Base-by-base conservation (phyloP, 1,140 invertebrate species). In the Heliconius nattereri region DNA sequence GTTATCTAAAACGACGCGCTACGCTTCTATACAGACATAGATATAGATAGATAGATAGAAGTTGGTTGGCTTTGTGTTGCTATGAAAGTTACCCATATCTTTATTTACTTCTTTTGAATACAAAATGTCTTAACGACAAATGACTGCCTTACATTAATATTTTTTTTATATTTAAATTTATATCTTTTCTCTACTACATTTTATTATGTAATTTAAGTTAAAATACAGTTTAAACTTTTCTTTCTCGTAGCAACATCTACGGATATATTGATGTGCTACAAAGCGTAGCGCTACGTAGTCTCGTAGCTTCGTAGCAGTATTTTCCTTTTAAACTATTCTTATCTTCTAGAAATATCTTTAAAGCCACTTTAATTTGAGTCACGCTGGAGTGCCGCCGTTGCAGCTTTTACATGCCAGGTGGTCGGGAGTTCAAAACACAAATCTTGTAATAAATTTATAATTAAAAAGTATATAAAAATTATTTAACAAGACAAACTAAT, bases 1-100 rank as follows among this genome's bases (percentile, higher is more conserved):
- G 85, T 90, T 91, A 90, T 90, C 90, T 90, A 82, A 84, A 90
- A 85, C 84, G 88, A 78, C 83, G 87, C 79, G 70, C 26, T 9
- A 20, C 16, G 26, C 19, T 35, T 20, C 35, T 26, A 3, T 72
- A 72, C 70, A 13, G 13, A 60, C 23, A 60, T 60, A 23, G 3
- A 60, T 66, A 29, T 35, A 35, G 32, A 35, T 35, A 35, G 32
- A 23, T 57, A 57, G 8, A 57, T 66, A 29, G 9, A 66, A 2
- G 35, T 37, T 37, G 0, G 71, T 72, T 72, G 71, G 71, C 8
- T 72, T 72, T 40, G 71, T 35, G 71, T 66, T 29, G 70, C 70
- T 26, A 32, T 37, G 76, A 37, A 72, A 77, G 72, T 77, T 77
- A 72, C 40, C 71, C 20, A 32, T 72, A 72, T 72, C 71, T 37